phyloP scores from a whole-genome alignment of 1,140 invertebrate genomes.

The Drosophila insularis region DNA sequence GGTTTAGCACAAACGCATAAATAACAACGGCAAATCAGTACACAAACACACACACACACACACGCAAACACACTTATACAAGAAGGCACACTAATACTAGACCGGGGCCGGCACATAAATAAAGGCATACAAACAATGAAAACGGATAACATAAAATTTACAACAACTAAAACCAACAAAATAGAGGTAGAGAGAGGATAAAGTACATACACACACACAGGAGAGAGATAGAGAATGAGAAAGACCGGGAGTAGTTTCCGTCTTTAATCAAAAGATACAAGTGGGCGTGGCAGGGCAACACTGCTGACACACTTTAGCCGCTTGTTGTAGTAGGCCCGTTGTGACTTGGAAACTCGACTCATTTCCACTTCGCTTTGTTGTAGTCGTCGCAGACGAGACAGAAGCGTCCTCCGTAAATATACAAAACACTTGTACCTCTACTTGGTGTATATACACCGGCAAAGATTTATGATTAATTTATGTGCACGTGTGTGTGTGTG shows the following conservation, averaged over 20 bases:
- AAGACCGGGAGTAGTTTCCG: constrained; percentile 41
- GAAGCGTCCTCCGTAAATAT: constrained; percentile 68
- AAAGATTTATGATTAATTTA: constrained; percentile 79
- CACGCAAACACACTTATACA: constrained; percentile 9
- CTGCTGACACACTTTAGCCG: constrained; percentile 67
- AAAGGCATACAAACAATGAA: constrained; percentile 73
- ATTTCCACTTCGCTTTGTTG: constrained; percentile 5
- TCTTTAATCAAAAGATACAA: constrained; percentile 69
- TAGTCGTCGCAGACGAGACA: constrained; percentile 19
- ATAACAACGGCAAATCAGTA: constrained; percentile 64
- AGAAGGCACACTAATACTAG: constrained; percentile 17
- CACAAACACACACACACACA: constrained; percentile 32
- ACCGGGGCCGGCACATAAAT: constrained; percentile 59
- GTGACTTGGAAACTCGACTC: constrained; percentile 21
- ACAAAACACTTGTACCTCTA: constrained; percentile 74
- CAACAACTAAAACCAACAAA: constrained; percentile 65
- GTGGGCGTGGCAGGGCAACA: constrained; percentile 53
- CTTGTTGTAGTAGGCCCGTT: constrained; percentile 12
- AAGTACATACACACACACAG: constrained; percentile 35
- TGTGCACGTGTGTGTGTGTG: constrained; percentile 49
- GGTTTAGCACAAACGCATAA: constrained; percentile 76
- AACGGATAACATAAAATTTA: constrained; percentile 80
- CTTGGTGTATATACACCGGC: constrained; percentile 20
- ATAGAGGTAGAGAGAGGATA: constrained; percentile 36
- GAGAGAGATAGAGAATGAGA: too few species aligned